Evolutionary conservation across 2,888 invertebrate genomes (phyloP).

Genomic region (Diarsia brunnea): DNA sequence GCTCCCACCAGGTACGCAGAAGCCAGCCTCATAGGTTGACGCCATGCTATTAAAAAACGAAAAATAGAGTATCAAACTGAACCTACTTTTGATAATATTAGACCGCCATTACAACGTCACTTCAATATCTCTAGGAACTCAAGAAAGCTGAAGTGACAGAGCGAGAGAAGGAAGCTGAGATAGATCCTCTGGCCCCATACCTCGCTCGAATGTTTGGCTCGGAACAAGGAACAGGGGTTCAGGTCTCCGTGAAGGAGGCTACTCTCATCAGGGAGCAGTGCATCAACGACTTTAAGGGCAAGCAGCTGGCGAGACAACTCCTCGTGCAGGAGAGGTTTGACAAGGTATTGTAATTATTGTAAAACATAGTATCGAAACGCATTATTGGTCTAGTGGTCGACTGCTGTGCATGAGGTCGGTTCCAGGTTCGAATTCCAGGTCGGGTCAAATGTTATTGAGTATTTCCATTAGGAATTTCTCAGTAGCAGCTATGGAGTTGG

Average conservation of each 20-base stretch:
- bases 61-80: neutral
- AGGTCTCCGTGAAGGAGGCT: constrained; percentile 87
- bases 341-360: constrained; percentile 87
- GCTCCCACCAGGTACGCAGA: no score
- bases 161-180: constrained; percentile 91
- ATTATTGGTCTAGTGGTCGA: no score
- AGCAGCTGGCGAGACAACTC: constrained; percentile 91
- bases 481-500: no score
- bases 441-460: no score
- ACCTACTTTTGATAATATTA: neutral
- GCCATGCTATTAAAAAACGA: no score
- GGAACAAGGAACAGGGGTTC: constrained; percentile 78
- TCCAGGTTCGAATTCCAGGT: no score
- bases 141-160: constrained; percentile 88
- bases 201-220: constrained; percentile 91
- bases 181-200: constrained; percentile 92
- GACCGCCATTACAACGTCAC: neutral
- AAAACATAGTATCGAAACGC: neutral
- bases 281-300: constrained; percentile 92
- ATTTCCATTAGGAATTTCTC: no score
- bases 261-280: constrained; percentile 91
- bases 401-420: no score
- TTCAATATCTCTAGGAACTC: constrained; percentile 81
- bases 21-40: no score
- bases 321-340: constrained; percentile 92